Evolutionary conservation across 2,888 invertebrate genomes (phyloP), one percentile per base, ranked within the genome.

Genomic region (Esperia sulphurella): DNA sequence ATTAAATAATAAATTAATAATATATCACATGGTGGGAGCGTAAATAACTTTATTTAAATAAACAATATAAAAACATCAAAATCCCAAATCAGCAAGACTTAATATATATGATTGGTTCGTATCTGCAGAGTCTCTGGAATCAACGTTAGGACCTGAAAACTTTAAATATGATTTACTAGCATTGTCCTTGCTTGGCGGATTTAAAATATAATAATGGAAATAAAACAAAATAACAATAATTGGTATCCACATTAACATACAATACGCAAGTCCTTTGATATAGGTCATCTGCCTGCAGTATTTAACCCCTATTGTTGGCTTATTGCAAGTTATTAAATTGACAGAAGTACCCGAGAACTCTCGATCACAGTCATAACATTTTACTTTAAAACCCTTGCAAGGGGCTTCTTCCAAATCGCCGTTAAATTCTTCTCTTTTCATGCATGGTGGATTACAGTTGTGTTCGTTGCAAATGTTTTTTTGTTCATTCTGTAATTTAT

Each of bases 161-260:
- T 21, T 21, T 21, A 2, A 3, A 21, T 21, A 21, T 5, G 21
- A 21, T 21, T 21, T 5, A 21, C 21, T 21, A 21, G 21, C 21
- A 2, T 21, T 21, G 21, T 5, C 21, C 21, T 21, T 33, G 31
- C 6, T 43, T 28, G 33, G 5, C 51, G 21, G 21, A 21, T 35
- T 13, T n/a, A 14, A 8, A 3, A 39, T 8, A 8, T n/a, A 7
- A 39, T 14, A n/a, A 39, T 76, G 79, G 13, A 82, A 73, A 1
- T 79, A 55, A 50, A 58, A 59, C 1, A 60, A 48, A 42, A 83
- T 59, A n/a, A 75, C 47, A 12, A 71, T 4, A 2, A 80, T 56
- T 35, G 82, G 80, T 37, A 82, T 72, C 75, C 78, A 81, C 10
- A 83, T 53, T 6, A 81, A 29, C 41, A 78, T 14, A 37, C 83